Base-by-base conservation (phyloP, 2,113 vertebrate genomes). In the Chlamydotis undulata region DNA sequence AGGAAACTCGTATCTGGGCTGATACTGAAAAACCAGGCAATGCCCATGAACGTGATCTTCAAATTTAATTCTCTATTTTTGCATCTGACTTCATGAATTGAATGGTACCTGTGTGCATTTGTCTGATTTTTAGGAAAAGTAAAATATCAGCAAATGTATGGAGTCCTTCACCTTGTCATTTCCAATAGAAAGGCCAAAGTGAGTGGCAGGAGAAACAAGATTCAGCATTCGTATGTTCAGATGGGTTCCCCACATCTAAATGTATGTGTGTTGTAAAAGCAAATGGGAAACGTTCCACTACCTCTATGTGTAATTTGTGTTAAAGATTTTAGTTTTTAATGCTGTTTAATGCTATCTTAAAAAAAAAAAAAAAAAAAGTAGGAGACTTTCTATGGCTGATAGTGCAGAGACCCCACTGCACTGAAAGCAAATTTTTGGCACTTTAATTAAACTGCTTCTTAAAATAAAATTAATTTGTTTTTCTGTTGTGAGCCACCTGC, bases 151-250 rank as follows among this genome's bases (percentile, higher is more conserved):
- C 35, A 57, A 63, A 43, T 39, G 1, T 3, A 11, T 19, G 12
- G 64, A 39, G 29, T 37, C 22, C 28, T 88, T 88, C 18, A 11
- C 9, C 9, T 13, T 3, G 7, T 55, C 55, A 5, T 35, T 83
- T 7, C n/a, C 24, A 61, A 2, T 14, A 19, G 50, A 49, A 55
- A 41, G 39, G 56, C 78, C 25, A 3, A 67, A 31, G 39, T 6
- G 26, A 47, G 14, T 7, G 35, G 59, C 56, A 53, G 43, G 1
- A 26, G 77, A 31, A 89, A 56, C 12, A 39, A 45, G 15, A 7
- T 16, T 52, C 1, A 45, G 15, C 9, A 6, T 16, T 52, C 1
- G 0, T 25, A 0, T 39, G 87, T 78, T 43, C 5, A 53, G 33
- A 10, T 71, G 47, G 19, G 23, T 59, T 87, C 39, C 64, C 37